Base-by-base conservation (phyloP, 2,797 vertebrate species). In the Sebastes matsubarae region DNA sequence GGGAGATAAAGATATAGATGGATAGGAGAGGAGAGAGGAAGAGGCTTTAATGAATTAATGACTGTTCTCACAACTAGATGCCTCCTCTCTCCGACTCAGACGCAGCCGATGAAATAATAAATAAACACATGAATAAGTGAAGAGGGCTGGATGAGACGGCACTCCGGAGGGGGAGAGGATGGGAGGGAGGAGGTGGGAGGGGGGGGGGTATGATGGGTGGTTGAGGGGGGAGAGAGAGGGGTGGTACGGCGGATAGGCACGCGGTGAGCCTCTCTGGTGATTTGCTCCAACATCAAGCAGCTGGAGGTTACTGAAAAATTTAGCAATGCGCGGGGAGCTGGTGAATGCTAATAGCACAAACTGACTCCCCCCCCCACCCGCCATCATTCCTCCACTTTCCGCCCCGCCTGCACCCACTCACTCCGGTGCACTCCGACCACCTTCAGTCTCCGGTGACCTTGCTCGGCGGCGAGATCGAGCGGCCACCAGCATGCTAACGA, bases 281-380 rank as follows among this genome's bases (percentile, higher is more conserved):
- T 94, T 94, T 93, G 93, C 88, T 94, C 89, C 89, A 95, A 95
- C 93, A 94, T 93, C 91, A 95, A 96, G 95, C 95, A 95, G 94
- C 94, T 96, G 95, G 94, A 94, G 94, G 93, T 93, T 94, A 92
- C 91, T 96, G 94, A 96, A 96, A 95, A 95, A 96, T 96, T 95
- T 96, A 95, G 92, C 81, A 58, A 93, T 88, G 86, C 87, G 76
- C 81, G 1, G 84, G 88, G 88, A 92, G 91, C 90, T 70, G 61
- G 86, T 92, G 95, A 95, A 95, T 96, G 93, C 94, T 95, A 96
- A 95, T 95, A 91, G 77, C 32, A 36, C 50, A 77, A 78, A 58
- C 83, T 50, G 75, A 66, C 70, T 69, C 8, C 29, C 74, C 61
- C 61, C 27, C 6, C 6, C 14, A 2, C 6, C 8, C n/a, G 4